Evolutionary conservation across 1,140 invertebrate species (phyloP).

Genomic region (Drosophila sproati): DNA sequence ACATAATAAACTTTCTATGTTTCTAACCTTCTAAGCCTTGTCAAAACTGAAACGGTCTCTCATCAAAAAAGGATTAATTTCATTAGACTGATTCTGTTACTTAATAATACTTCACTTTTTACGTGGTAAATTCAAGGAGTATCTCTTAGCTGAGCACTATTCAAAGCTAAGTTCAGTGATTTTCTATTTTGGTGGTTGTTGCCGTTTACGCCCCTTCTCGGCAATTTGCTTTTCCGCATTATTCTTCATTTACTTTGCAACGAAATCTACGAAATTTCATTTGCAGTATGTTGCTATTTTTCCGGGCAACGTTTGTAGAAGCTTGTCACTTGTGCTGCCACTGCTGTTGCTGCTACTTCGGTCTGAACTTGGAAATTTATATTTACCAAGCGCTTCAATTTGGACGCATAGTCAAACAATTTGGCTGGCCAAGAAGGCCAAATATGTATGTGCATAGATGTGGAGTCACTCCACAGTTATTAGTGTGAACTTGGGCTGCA

Average conservation of each 20-base stretch:
- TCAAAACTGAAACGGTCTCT: neutral
- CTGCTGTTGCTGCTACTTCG: neutral
- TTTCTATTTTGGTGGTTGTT: slow-evolving; percentile 2
- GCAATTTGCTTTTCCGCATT: slow-evolving; percentile 79
- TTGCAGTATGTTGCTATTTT: slow-evolving; percentile 80
- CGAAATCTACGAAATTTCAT: slow-evolving; percentile 80
- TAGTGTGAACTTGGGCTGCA: slow-evolving; percentile 31
- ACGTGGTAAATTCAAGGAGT: neutral
- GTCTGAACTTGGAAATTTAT: slow-evolving; percentile 64
- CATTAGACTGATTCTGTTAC: neutral
- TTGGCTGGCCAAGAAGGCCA: slow-evolving; percentile 52
- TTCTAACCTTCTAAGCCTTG: neutral
- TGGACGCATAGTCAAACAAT: slow-evolving; percentile 76
- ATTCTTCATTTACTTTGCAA: slow-evolving; percentile 80
- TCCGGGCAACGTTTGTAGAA: slow-evolving; percentile 41
- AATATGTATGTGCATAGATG: slow-evolving; percentile 47
- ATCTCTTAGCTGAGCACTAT: neutral
- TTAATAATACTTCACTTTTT: neutral
- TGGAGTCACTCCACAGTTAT: slow-evolving; percentile 26
- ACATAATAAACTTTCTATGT: neutral
- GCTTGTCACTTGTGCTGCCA: neutral
- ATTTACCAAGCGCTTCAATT: slow-evolving; percentile 78
- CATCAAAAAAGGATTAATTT: neutral
- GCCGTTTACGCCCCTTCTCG: slow-evolving; percentile 32
- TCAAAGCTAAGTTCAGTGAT: neutral